Evolutionary conservation across 2,113 vertebrate genomes (phyloP), one percentile per base, ranked within the genome.

Genomic region (Macrotis lagotis): DNA sequence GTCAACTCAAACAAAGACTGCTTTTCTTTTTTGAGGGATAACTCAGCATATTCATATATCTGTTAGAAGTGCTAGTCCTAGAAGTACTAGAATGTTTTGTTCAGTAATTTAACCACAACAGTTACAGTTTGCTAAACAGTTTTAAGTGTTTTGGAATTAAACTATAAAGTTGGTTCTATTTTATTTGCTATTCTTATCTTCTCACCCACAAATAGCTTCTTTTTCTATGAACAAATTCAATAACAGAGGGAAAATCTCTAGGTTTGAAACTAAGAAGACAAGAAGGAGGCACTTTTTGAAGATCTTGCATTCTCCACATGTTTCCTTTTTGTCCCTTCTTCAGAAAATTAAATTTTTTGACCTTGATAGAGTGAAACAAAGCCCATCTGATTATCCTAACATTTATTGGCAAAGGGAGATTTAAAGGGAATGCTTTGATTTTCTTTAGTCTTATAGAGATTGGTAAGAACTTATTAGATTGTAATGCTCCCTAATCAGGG

Each of bases 331-430:
- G 16, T 51, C 8, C 51, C 31, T 95, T 48, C 8, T 52, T 44
- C 59, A 22, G 25, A 92, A 5, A 22, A n/a, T 89, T 48, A 53
- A 91, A 92, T n/a, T 9, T 93, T 91, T 91, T 92, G 1, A 93
- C 89, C 16, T 91, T 74, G 26, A 94, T 90, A 25, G 5, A 49
- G 48, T 51, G 50, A 91, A 31, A 89, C 4, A 83, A 94, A 53
- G 48, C 28, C 14, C 26, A 92, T 89, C 28, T 94, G 88, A n/a
- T 94, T 52, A 91, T 89, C 28, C 50, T 93, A 96, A 94, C 89
- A 47, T 93, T 92, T 95, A 93, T 16, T 91, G 92, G 3, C 66
- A 93, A 93, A 28, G 50, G 26, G 4, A 66, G 2, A 92, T 94
- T 94, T 92, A 59, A 94, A 94, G 9, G 89, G 12, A 89, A 25